Evolutionary conservation across 2,113 vertebrate genomes (phyloP), one percentile per base, ranked within the genome.

Genomic region (Pithys albifrons): DNA sequence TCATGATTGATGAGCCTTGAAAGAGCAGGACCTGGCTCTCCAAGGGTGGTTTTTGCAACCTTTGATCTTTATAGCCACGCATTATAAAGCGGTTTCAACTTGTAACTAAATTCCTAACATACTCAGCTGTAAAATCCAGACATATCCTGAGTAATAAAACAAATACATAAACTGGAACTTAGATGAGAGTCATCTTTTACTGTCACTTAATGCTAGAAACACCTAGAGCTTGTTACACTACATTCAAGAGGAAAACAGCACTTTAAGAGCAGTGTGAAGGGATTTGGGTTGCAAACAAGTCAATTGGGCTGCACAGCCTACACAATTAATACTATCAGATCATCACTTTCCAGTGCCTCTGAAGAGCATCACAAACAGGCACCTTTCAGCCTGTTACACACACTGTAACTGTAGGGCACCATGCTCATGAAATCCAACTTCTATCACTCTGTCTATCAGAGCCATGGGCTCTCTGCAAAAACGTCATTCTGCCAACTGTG

Each of bases 81-180:
- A 89, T 94, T 94, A 96, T 91, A 95, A 95, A 96, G 95, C 3
- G 33, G 96, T 97, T 95, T 96, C 91, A 87, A 89, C 95, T 92
- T 91, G 96, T 94, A 96, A 96, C 93, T 94, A 86, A 97, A 96
- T 97, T 97, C 97, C 96, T 97, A 93, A 96, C 95, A 95, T 97
- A 89, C 75, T 98, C 96, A 98, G 97, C 97, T 98, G 97, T 97
- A 96, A 98, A 98, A 98, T 98, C 84, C 97, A 98, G 97, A 94
- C 96, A 96, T 95, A 97, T 97, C 95, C 97, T 97, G 94, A 97
- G 95, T 95, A 97, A 98, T 98, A 98, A 98, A 97, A 97, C 94
- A 95, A 98, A 97, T 97, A 96, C 95, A 97, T 97, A 97, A 97
- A 96, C 93, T 78, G 87, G 89, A 97, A 95, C 96, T 96, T 91